These are phyloP conservation scores for Pocota personata DNA, from an alignment of 2,888 invertebrate species.

Conservation along the genomic window DNA sequence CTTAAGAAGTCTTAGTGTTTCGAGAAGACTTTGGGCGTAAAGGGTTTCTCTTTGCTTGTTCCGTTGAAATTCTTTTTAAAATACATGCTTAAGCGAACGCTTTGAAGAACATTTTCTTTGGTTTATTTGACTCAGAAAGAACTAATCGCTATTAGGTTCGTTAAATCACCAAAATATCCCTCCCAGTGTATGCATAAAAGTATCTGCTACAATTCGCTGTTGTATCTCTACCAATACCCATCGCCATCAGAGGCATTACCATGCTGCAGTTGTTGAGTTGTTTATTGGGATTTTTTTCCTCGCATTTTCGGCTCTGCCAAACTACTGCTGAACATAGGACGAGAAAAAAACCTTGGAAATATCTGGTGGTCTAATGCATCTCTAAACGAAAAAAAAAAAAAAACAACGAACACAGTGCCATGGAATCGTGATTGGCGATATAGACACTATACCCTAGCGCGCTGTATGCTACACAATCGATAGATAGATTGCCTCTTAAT, in stretches of 20 bases:
- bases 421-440: conserved; percentile 73
- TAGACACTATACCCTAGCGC: conserved; percentile 57
- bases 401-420: conserved; percentile 35
- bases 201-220: conserved; percentile 55
- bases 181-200: conserved; percentile 46
- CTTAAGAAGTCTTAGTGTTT: no score
- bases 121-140: no score
- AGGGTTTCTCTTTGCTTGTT: no score
- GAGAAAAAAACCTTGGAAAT: conserved; percentile 25
- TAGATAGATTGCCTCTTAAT: conserved; percentile 70
- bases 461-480: conserved; percentile 61
- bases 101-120: no score
- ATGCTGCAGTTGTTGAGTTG: conserved; percentile 65
- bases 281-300: conserved; percentile 46
- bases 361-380: conserved; percentile 68
- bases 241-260: conserved; percentile 56
- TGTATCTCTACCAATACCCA: conserved; percentile 38
- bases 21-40: no score
- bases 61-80: no score
- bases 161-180: not conserved
- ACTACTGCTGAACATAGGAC: conserved; percentile 27
- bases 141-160: no score
- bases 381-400: conserved; percentile 11
- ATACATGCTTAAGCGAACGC: no score
- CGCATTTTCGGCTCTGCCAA: conserved; percentile 26